Evolutionary conservation across 2,888 invertebrate species (phyloP).

Genomic region (Hypena proboscidalis): DNA sequence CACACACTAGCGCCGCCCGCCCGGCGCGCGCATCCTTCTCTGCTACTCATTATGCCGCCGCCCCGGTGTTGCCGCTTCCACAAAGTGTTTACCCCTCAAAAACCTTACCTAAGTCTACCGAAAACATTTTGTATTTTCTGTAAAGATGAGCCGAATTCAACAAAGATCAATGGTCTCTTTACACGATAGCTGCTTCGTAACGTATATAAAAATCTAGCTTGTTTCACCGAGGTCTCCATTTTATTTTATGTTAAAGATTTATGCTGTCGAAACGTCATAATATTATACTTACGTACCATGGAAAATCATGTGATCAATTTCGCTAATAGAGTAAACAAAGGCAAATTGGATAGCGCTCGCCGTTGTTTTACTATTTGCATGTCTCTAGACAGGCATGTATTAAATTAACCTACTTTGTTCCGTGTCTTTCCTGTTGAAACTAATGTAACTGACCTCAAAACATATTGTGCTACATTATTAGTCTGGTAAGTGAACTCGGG

Average conservation of each 20-base stretch:
- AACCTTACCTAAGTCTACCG: neutral
- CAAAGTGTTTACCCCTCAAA: conserved; percentile 33
- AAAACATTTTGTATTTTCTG: neutral
- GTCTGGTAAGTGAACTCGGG: too few relatives aligned
- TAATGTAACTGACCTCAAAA: conserved; percentile 16
- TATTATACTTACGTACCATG: too few relatives aligned
- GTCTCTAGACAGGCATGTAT: conserved; percentile 8
- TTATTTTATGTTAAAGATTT: too few relatives aligned
- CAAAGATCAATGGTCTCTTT: too few relatives aligned
- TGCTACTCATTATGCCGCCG: conserved; percentile 43
- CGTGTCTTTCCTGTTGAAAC: conserved; percentile 14
- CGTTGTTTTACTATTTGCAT: conserved; percentile 10
- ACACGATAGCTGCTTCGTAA: too few relatives aligned
- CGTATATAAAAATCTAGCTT: too few relatives aligned
- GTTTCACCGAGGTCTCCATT: too few relatives aligned
- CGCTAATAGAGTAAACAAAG: conserved; percentile 1
- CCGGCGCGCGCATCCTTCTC: conserved; percentile 56
- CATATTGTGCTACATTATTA: neutral
- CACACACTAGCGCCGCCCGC: conserved; percentile 54
- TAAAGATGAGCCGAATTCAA: too few relatives aligned
- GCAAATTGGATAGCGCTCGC: neutral
- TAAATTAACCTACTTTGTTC: conserved; percentile 18
- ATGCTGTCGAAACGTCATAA: too few relatives aligned
- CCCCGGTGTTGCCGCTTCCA: conserved; percentile 55
- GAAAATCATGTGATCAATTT: too few relatives aligned